phyloP scores from a whole-genome alignment of 1,140 invertebrate species.

The Apis florea region DNA sequence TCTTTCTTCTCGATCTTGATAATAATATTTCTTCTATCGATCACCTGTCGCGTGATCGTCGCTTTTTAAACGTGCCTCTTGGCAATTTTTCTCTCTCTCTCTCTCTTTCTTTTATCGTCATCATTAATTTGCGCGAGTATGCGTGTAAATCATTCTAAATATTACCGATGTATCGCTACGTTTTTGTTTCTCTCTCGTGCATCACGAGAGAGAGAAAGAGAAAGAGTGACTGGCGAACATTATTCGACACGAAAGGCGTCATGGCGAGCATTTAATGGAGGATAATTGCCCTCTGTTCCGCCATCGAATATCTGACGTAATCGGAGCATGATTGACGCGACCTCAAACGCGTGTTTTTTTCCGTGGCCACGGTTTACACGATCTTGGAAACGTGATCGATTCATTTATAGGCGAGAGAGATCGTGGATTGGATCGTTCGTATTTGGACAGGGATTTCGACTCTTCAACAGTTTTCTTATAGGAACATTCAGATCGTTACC shows the following conservation, averaged over 20 bases:
- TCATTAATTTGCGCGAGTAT: not conserved
- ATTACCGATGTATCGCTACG: not conserved
- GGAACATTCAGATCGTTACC: constrained; percentile 50
- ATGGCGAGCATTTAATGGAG: constrained; percentile 40
- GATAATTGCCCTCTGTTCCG: constrained; percentile 52
- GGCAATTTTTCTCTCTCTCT: not conserved
- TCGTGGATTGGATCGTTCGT: not conserved
- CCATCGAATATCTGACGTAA: constrained; percentile 52
- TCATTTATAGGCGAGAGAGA: no score
- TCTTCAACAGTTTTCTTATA: constrained; percentile 34
- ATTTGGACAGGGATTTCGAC: not conserved
- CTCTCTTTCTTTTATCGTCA: not conserved
- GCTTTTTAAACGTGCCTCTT: not conserved
- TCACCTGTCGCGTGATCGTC: constrained; percentile 8
- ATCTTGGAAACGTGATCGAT: not conserved
- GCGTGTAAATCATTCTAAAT: not conserved
- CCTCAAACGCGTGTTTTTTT: constrained; percentile 54
- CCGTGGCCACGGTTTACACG: constrained; percentile 21
- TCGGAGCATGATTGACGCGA: constrained; percentile 61
- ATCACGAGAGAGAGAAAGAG: not conserved
- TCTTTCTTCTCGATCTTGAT: not conserved
- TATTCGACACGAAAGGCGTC: constrained; percentile 30
- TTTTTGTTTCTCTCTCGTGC: not conserved
- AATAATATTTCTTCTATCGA: not conserved
- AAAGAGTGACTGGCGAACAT: not conserved